Conservation (phyloP, 2,113 vertebrate species). For the Myrmecobius fasciatus region DNA sequence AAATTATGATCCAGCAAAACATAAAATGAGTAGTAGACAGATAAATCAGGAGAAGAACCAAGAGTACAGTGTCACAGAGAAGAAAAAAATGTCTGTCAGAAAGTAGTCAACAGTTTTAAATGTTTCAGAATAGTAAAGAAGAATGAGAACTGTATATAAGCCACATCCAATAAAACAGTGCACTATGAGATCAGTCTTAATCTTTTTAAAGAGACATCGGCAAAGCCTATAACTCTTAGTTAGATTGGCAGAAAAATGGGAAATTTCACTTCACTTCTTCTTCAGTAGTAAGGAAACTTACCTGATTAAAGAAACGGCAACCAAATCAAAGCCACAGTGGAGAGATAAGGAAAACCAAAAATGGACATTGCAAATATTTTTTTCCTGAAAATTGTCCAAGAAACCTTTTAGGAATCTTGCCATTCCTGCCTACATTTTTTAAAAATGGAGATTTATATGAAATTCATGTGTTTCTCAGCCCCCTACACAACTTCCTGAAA, state of each 20-base stretch:
- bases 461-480: not conserved
- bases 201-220: not conserved
- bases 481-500: not conserved
- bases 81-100: not conserved
- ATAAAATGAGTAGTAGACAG: not conserved
- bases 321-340: not conserved
- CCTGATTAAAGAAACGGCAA: not conserved
- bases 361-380: not conserved
- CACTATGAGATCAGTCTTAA: not conserved
- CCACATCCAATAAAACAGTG: not conserved
- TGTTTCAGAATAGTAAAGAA: not conserved
- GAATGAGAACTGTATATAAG: not conserved
- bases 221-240: not conserved
- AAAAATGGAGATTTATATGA: not conserved
- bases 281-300: not conserved
- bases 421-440: not conserved
- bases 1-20: not conserved
- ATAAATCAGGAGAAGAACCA: not conserved
- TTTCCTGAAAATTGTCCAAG: slow-evolving; percentile 25
- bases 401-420: not conserved
- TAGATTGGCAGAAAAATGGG: not conserved
- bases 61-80: not conserved
- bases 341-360: not conserved
- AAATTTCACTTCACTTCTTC: not conserved
- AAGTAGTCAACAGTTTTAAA: not conserved